A percentile compares a stretch with the other conserved stretches of the same genome.
These are phyloP conservation scores for Junonia oenone DNA, from an alignment of 2,888 invertebrate species.

Conservation along the genomic window DNA sequence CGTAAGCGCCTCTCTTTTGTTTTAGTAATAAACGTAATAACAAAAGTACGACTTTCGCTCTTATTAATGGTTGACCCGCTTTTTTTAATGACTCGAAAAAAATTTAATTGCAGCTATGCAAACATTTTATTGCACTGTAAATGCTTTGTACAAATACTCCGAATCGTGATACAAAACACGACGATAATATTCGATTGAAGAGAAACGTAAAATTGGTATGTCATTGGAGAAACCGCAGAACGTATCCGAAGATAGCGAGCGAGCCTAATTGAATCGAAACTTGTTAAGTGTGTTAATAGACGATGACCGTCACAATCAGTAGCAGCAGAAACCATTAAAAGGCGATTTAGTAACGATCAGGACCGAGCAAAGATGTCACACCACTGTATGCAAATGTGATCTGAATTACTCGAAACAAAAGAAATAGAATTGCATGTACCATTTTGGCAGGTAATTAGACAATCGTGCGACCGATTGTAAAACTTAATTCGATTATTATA, in stretches of 20 bases:
- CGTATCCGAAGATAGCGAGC: constrained; percentile 17
- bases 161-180: background rate
- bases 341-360: constrained; percentile 60
- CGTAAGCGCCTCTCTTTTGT: background rate
- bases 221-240: constrained; percentile 38
- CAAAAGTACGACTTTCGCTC: constrained; percentile 10
- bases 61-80: constrained; percentile 1
- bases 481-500: background rate
- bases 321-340: constrained; percentile 56
- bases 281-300: constrained; percentile 59
- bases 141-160: background rate
- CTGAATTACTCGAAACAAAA: constrained; percentile 38
- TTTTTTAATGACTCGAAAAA: background rate
- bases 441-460: background rate
- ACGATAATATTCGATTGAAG: background rate
- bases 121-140: background rate
- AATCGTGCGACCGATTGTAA: background rate
- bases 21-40: constrained; percentile 1
- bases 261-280: constrained; percentile 45
- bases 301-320: constrained; percentile 43
- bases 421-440: background rate
- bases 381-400: constrained; percentile 43
- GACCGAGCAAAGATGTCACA: constrained; percentile 51
- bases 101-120: background rate
- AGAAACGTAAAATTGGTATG: constrained; percentile 17